Conservation (phyloP, 2,888 invertebrate genomes). For the Bhutanitis thaidina region DNA sequence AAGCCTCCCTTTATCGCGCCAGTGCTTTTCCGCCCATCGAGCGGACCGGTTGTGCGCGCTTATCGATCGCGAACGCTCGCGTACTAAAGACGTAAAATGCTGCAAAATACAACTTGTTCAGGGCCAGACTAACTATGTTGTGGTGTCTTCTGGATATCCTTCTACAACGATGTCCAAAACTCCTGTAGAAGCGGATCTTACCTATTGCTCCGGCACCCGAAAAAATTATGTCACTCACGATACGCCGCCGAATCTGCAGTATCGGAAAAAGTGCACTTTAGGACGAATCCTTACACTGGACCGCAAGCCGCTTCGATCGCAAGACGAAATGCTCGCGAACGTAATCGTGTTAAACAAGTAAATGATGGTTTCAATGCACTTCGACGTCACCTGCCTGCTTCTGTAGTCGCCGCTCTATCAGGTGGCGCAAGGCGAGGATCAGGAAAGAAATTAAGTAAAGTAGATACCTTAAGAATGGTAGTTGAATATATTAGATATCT, state of each 20-base stretch:
- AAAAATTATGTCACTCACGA: conserved; percentile 74
- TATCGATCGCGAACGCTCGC: conserved; percentile 39
- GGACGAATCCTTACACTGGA: conserved; percentile 80
- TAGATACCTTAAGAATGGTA: conserved; percentile 93
- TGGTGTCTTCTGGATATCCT: conserved; percentile 77
- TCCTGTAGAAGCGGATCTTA: conserved; percentile 71
- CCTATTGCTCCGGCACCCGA: conserved; percentile 81
- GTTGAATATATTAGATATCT: conserved; percentile 94
- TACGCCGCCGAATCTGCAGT: conserved; percentile 79
- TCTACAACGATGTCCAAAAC: conserved; percentile 70
- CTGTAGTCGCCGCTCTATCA: conserved; percentile 85
- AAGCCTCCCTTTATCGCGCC: conserved; percentile 36
- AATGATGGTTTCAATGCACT: conserved; percentile 95
- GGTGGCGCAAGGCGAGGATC: conserved; percentile 85
- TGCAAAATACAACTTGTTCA: conserved; percentile 76
- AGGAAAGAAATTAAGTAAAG: conserved; percentile 92
- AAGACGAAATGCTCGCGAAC: conserved; percentile 94
- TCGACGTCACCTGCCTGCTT: conserved; percentile 91
- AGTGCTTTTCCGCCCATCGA: conserved; percentile 61
- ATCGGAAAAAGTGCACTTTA: conserved; percentile 88
- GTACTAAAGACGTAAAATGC: conserved; percentile 63
- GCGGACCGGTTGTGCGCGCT: conserved; percentile 55
- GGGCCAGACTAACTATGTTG: conserved; percentile 81
- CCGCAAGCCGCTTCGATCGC: conserved; percentile 93
- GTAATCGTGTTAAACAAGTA: conserved; percentile 97